phyloP scores from a whole-genome alignment of 2,797 vertebrate species.

The Acridotheres tristis region DNA sequence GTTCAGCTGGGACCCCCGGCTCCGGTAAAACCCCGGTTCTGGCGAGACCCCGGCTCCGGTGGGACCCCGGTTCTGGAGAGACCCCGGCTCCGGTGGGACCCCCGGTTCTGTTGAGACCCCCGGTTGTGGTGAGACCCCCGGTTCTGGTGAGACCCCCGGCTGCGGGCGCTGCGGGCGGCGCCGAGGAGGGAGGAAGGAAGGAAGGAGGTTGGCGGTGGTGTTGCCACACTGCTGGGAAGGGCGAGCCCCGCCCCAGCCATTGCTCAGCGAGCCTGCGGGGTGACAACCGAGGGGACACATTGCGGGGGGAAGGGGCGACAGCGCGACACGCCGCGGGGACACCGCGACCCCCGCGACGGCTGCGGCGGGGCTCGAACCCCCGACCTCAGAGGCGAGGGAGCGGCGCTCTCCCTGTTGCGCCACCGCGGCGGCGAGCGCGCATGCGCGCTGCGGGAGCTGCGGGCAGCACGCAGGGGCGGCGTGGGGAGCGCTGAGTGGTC shows the following conservation, averaged over 20 bases:
- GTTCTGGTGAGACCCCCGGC: background rate
- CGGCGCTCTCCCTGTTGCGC: background rate
- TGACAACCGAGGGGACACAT: background rate
- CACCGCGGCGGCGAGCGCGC: background rate
- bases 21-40: background rate
- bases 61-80: too few relatives aligned
- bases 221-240: background rate
- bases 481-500: background rate
- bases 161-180: background rate
- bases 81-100: background rate
- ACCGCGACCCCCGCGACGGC: rapidly evolving
- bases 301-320: background rate
- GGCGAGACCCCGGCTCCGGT: background rate
- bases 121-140: background rate
- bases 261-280: background rate
- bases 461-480: background rate
- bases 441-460: rapidly evolving
- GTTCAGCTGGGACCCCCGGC: background rate
- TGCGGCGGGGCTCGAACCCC: rapidly evolving
- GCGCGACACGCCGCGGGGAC: rapidly evolving
- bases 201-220: background rate
- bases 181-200: background rate
- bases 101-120: background rate
- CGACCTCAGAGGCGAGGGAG: rapidly evolving
- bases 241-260: background rate